These are phyloP conservation scores for Antechinus stuartii DNA, from an alignment of 2,113 vertebrate species.

Conservation along the genomic window DNA sequence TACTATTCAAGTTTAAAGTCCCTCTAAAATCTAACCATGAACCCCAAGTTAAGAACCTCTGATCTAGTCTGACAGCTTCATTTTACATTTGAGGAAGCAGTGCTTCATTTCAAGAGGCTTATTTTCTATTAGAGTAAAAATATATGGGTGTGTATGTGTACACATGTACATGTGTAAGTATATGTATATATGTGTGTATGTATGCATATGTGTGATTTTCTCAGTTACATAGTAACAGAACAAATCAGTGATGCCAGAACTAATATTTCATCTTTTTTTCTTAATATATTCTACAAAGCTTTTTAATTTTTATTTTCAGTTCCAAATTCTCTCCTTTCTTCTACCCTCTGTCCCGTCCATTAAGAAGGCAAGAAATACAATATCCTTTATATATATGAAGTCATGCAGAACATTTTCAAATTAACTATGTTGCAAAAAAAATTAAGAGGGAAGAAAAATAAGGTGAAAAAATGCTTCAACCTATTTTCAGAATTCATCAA, in stretches of 20 bases:
- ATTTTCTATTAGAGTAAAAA: not conserved
- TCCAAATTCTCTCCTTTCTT: not conserved
- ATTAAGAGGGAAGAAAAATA: too few relatives aligned
- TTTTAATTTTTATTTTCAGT: not conserved
- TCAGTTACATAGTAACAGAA: not conserved
- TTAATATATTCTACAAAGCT: not conserved
- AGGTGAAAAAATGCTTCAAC: not conserved
- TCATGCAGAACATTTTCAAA: not conserved
- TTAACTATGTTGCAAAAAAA: not conserved
- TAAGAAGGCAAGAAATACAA: not conserved
- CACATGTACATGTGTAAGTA: not conserved
- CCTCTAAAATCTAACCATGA: not conserved
- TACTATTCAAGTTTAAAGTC: not conserved
- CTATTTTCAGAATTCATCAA: not conserved
- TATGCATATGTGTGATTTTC: not conserved
- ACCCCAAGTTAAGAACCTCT: not conserved
- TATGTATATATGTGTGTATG: not conserved
- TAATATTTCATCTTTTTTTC: not conserved
- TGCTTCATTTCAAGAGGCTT: not conserved
- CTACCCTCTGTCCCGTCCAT: not conserved
- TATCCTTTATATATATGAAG: not conserved
- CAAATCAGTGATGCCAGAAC: not conserved
- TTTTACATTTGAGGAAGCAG: not conserved
- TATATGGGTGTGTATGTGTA: too few relatives aligned
- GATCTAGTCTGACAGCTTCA: not conserved